A percentile compares a stretch with the other conserved stretches of the same genome.
phyloP scores from a whole-genome alignment of 2,113 vertebrate genomes.

The Chrysochloris asiatica region DNA sequence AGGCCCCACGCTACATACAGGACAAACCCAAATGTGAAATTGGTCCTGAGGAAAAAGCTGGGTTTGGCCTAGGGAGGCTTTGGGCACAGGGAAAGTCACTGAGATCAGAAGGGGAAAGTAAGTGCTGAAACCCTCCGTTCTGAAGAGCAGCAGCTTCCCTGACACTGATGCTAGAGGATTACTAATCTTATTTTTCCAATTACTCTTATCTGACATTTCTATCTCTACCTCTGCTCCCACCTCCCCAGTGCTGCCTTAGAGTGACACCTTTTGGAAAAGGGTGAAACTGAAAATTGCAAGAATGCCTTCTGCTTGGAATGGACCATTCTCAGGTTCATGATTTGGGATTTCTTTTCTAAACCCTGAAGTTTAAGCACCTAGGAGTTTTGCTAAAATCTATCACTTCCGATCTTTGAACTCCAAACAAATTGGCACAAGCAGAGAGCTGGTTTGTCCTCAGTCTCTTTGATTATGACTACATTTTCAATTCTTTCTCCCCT shows the following conservation, averaged over 20 bases:
- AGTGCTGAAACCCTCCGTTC: background rate
- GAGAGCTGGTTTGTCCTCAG: background rate
- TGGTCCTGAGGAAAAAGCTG: background rate
- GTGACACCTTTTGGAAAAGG: constrained; percentile 72
- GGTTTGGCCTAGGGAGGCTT: background rate
- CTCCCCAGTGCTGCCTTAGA: constrained; percentile 67
- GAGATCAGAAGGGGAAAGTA: constrained; percentile 42
- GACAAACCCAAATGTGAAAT: background rate
- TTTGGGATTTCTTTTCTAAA: background rate
- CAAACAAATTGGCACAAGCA: constrained; percentile 9
- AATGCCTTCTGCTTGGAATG: background rate
- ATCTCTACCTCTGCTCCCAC: constrained; percentile 8
- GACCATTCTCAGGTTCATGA: background rate
- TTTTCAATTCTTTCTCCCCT: background rate
- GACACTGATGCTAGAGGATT: background rate
- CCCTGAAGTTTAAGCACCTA: background rate
- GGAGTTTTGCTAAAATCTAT: constrained; percentile 21
- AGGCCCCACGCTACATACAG: background rate
- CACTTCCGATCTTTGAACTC: background rate
- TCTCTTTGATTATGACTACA: background rate
- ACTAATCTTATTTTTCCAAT: constrained; percentile 54
- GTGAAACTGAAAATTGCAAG: constrained; percentile 43
- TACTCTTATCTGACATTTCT: constrained; percentile 49
- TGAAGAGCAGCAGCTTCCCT: background rate
- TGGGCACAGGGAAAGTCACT: background rate